A percentile compares a stretch with the other conserved stretches of the same genome.
These are phyloP conservation scores for Bombus terrestris DNA, from an alignment of 1,140 invertebrate genomes.

Conservation along the genomic window DNA sequence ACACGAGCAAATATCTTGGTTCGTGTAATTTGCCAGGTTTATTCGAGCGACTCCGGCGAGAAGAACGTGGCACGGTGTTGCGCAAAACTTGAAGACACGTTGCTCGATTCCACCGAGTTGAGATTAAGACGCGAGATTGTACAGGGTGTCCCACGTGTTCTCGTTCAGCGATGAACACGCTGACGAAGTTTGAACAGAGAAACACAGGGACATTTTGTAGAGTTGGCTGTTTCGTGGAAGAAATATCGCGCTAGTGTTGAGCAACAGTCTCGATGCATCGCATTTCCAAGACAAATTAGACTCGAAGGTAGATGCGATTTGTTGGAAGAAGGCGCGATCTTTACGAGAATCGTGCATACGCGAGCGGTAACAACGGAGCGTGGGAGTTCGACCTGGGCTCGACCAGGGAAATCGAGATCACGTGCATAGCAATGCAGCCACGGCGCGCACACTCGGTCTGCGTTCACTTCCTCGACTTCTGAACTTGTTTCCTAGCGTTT, in stretches of 20 bases:
- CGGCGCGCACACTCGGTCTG: not conserved
- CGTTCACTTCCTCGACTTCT: conserved; percentile 45
- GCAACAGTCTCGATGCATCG: not conserved
- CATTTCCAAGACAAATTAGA: conserved; percentile 36
- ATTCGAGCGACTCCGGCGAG: not conserved
- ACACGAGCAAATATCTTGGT: not conserved
- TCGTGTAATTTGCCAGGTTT: not conserved
- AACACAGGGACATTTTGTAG: not conserved
- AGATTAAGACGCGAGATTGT: not conserved
- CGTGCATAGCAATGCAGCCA: conserved; percentile 37
- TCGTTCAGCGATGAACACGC: too few species aligned
- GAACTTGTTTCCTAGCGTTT: conserved; percentile 48
- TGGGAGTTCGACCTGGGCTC: conserved; percentile 55
- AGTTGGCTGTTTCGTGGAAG: too few species aligned
- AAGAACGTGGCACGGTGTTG: not conserved
- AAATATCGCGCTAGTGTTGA: not conserved
- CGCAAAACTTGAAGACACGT: not conserved
- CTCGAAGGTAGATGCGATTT: conserved; percentile 33
- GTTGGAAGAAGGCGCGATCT: conserved; percentile 41
- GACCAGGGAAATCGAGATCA: conserved; percentile 56
- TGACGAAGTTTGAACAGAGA: not conserved
- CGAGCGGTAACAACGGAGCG: conserved; percentile 40
- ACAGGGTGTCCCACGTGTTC: too few species aligned
- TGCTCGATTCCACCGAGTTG: not conserved
- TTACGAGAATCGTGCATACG: conserved; percentile 51